phyloP scores from a whole-genome alignment of 2,888 invertebrate genomes.

The Apamea epomidion region DNA sequence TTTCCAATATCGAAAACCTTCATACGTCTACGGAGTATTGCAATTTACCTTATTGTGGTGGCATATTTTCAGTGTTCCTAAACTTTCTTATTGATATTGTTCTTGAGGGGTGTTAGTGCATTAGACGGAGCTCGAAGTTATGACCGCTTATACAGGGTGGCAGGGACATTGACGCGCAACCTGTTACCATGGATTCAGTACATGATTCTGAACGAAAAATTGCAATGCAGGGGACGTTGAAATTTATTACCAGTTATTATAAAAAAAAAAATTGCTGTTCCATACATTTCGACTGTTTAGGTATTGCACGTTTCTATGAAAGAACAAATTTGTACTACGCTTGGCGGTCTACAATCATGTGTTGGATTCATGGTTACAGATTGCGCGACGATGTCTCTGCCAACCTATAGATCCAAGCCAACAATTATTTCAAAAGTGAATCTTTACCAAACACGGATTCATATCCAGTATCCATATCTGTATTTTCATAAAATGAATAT shows the following conservation, averaged over 20 bases:
- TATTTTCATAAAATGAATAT: constrained; percentile 10
- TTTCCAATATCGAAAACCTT: not conserved
- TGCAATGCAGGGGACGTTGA: no score
- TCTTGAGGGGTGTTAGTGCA: not conserved
- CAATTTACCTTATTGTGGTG: not conserved
- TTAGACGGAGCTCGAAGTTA: not conserved
- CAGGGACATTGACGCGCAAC: no score
- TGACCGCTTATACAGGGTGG: no score
- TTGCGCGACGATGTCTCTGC: not conserved
- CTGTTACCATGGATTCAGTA: no score
- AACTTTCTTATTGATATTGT: not conserved
- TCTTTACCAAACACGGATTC: not conserved
- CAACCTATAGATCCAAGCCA: not conserved
- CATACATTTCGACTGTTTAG: no score
- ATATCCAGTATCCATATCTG: not conserved
- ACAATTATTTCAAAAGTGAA: not conserved
- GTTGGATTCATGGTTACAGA: not conserved
- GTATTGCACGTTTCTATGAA: no score
- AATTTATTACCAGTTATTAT: no score
- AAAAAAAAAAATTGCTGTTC: no score
- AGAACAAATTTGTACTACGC: not conserved
- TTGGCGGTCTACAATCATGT: not conserved
- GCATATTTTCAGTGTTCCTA: not conserved
- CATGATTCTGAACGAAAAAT: no score
- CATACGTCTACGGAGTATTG: not conserved